phyloP scores from a whole-genome alignment of 2,888 invertebrate species.

The Habrosyne pyritoides region DNA sequence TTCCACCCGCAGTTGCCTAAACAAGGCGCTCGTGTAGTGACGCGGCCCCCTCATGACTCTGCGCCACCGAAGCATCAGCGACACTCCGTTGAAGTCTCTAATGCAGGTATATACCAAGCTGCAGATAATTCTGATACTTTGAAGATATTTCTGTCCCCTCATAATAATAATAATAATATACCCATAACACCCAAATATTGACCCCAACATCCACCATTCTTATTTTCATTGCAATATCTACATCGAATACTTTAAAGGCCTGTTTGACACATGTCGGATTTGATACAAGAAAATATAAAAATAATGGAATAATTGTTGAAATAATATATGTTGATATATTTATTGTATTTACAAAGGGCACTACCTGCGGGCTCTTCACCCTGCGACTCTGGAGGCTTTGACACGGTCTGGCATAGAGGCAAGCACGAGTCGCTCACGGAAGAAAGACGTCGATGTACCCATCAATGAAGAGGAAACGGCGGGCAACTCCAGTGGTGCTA shows the following conservation, averaged over 20 bases:
- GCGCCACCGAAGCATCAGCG: slow-evolving; percentile 80
- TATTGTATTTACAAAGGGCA: no score
- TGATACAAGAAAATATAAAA: no score
- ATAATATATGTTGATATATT: no score
- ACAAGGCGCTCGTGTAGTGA: slow-evolving; percentile 88
- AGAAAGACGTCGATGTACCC: slow-evolving; percentile 54
- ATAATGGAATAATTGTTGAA: no score
- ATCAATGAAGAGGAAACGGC: slow-evolving; percentile 81
- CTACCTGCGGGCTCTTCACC: slow-evolving; percentile 91
- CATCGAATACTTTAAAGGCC: no score
- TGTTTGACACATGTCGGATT: no score
- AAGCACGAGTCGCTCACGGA: slow-evolving; percentile 87
- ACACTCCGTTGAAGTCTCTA: slow-evolving; percentile 94
- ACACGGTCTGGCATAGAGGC: slow-evolving; percentile 92
- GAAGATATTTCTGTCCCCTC: no score
- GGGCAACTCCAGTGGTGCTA: slow-evolving; percentile 23
- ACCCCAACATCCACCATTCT: no score
- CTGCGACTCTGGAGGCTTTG: slow-evolving; percentile 89
- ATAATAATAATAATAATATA: no score
- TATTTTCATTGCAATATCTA: no score
- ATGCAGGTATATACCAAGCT: slow-evolving; percentile 66
- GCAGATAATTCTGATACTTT: no score
- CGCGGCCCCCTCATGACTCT: slow-evolving; percentile 69
- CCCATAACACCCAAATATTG: no score
- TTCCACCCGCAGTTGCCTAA: slow-evolving; percentile 95